These are phyloP conservation scores for Drosophila aldrichi DNA, from an alignment of 2,888 invertebrate species.

Conservation along the genomic window DNA sequence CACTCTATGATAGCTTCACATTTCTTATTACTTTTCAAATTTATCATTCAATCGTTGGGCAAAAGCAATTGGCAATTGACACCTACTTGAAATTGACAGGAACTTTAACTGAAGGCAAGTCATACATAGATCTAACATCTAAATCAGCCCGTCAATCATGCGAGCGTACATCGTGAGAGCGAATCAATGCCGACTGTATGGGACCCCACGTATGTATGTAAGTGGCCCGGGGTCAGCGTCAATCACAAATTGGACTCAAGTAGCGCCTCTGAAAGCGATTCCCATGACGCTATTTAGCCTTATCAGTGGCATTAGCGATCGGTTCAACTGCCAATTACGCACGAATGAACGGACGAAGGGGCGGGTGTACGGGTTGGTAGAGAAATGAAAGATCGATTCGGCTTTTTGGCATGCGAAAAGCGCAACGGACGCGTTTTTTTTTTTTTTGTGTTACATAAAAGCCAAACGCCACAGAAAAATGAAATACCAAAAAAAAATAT, in stretches of 20 bases:
- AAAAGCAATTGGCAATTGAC: neutral
- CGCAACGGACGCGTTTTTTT: slow-evolving; percentile 37
- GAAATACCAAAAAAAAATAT: slow-evolving; percentile 1
- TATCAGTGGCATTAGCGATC: slow-evolving; percentile 21
- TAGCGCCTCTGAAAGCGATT: slow-evolving; percentile 9
- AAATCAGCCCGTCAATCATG: neutral
- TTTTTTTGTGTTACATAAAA: slow-evolving; percentile 43
- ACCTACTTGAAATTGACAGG: neutral
- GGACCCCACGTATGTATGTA: slow-evolving; percentile 2
- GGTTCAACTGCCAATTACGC: slow-evolving; percentile 43
- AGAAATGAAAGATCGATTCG: slow-evolving; percentile 38
- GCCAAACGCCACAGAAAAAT: slow-evolving; percentile 11
- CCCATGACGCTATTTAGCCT: slow-evolving; percentile 28
- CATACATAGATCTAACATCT: neutral
- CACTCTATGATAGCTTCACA: neutral
- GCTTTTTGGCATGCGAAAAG: slow-evolving; percentile 53
- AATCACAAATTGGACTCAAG: slow-evolving; percentile 12
- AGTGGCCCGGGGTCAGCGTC: slow-evolving; percentile 14
- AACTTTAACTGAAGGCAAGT: too few relatives aligned
- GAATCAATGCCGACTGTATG: neutral
- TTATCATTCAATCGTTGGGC: neutral
- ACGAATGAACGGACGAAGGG: neutral
- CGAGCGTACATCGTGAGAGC: neutral
- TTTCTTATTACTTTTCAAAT: neutral
- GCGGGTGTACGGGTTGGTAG: neutral